phyloP scores from a whole-genome alignment of 2,113 vertebrate species.

The Puma concolor region DNA sequence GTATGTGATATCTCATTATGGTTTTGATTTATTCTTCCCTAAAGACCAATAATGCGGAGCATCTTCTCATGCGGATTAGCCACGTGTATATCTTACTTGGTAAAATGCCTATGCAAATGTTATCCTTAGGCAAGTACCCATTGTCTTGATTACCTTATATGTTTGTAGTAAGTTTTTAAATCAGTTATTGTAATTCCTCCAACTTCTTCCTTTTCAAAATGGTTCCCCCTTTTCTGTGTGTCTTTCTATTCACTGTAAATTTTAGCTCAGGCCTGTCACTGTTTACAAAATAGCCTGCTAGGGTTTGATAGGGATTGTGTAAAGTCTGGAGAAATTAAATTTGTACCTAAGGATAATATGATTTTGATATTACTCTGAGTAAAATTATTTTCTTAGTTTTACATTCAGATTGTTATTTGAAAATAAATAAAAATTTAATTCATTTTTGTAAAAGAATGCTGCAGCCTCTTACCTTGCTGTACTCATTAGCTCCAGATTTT shows the following conservation, averaged over 20 bases:
- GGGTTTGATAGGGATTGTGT: background rate
- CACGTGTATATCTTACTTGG: no score
- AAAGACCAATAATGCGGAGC: no score
- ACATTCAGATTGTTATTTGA: background rate
- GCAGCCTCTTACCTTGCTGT: no score
- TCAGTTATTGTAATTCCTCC: background rate
- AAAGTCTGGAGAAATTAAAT: background rate
- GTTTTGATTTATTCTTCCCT: background rate
- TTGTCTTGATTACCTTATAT: background rate
- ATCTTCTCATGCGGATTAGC: background rate
- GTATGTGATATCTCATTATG: background rate
- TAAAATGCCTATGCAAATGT: background rate
- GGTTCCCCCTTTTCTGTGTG: background rate
- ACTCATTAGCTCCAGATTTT: background rate
- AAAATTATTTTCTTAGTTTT: background rate
- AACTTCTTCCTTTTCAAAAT: background rate
- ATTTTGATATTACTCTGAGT: background rate
- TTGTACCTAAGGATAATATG: background rate
- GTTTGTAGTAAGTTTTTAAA: background rate
- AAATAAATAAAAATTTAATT: background rate
- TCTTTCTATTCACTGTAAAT: background rate
- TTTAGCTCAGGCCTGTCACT: background rate
- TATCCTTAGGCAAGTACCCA: background rate
- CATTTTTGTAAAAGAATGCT: background rate
- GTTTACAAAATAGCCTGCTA: background rate